A percentile compares a stretch with the other conserved stretches of the same genome.
Conservation (phyloP, 2,113 vertebrate genomes). For the Campylomormyrus tamandua region DNA sequence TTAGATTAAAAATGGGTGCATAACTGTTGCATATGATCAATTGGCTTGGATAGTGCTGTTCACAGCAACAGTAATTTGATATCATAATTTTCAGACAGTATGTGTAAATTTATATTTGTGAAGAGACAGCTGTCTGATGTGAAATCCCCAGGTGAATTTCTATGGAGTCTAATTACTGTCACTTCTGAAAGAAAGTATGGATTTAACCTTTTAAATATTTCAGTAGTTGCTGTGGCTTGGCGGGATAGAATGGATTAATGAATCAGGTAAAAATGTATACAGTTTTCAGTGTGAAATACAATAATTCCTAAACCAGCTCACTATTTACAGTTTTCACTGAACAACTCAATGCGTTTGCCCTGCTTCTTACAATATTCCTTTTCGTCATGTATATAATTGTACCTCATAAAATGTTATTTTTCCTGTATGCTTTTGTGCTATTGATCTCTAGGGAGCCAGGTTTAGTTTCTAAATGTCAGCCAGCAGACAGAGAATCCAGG, state of each 20-base stretch:
- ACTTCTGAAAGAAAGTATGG: neutral
- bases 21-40: neutral
- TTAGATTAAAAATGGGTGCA: neutral
- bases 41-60: neutral
- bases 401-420: neutral
- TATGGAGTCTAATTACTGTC: neutral
- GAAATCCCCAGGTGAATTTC: neutral
- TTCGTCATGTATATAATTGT: neutral
- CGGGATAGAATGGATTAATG: neutral
- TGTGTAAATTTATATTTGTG: neutral
- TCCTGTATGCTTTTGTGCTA: too few species aligned
- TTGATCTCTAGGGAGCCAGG: neutral
- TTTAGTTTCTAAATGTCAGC: neutral
- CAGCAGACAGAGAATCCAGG: neutral
- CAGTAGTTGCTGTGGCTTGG: neutral
- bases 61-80: neutral
- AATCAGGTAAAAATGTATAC: neutral
- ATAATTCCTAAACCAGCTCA: neutral
- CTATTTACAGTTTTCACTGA: neutral
- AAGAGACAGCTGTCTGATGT: neutral
- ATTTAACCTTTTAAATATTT: constrained; percentile 22
- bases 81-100: neutral
- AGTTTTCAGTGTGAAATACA: neutral
- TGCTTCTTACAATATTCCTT: neutral
- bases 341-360: neutral